Base-by-base conservation (phyloP, 2,113 vertebrate genomes). In the Pterocles burchelli region DNA sequence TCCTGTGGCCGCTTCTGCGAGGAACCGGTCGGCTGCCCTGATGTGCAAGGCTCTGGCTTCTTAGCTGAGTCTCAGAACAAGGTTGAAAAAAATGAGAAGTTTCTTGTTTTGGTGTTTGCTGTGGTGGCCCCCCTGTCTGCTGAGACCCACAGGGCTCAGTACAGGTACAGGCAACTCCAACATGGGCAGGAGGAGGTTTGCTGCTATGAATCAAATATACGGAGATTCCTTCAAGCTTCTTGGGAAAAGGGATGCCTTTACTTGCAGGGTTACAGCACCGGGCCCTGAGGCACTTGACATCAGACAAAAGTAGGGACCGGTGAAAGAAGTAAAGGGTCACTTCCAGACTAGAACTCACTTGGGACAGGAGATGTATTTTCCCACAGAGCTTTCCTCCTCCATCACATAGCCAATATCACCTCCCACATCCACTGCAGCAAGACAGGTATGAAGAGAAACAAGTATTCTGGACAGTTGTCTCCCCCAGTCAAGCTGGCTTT, bases 11-110 rank as follows among this genome's bases (percentile, higher is more conserved):
- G 1, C 36, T 59, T 67, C 54, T 52, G 43, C 2, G 0, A 67
- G 43, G 22, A 54, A 20, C 11, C 7, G 2, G 22, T 36, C 6
- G 1, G 28, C 57, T 1, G 2, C 7, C 45, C 28, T 0, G 1
- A 19, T 19, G 36, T 36, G 25, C 0, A 4, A 57, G n/a, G 29
- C 34, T 49, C 41, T 29, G n/a, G 18, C 25, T 51, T 75, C 67
- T 46, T 31, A 1, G 2, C 20, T 76, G 61, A 1, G 1, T n/a
- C 49, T 82, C 4, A 1, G 45, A 67, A 46, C 5, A n/a, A 52
- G n/a, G 33, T 2, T 45, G 31, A 74, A 86, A 72, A 52, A 81
- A 25, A 31, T 9, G 25, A 48, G 49, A 81, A 57, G 13, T 7
- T 46, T 51, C 48, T 71, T 71, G 36, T 61, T 85, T 38, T 17